Base-by-base conservation (phyloP, 2,797 vertebrate species). In the Hydrolagus colliei region DNA sequence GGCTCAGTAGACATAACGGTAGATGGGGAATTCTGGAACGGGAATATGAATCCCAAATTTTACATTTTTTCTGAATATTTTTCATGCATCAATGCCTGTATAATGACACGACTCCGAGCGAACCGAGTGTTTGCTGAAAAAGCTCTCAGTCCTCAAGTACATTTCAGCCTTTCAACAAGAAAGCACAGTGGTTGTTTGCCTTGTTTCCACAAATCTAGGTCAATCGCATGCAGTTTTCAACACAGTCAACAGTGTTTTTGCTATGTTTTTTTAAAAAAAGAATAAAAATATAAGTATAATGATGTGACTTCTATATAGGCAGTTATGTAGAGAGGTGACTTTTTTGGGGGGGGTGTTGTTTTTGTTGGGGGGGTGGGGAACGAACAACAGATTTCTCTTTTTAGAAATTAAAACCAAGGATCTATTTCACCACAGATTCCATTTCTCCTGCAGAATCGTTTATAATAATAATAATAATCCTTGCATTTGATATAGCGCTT, bases 201-300 rank as follows among this genome's bases (percentile, higher is more conserved):
- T 71, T 68, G 32, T 84, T 84, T 32, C 11, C 14, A 71, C 18
- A 52, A 12, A 84, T 84, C 32, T 84, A 84, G 79, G 79, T 84
- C 71, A 67, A 67, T 20, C 11, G 16, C 52, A 41, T 52, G 32
- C 16, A 41, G 4, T 18, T 82, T 4, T 82, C 32, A 68, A 52
- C 41, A 52, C 41, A 52, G 41, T 52, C 6, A 52, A 52, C 41
- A 52, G 6, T 52, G 27, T 27, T 27, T 27, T 27, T 27, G 41
- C 41, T 52, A 0, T 0, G 2, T 52, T 52, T 52, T 52, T 52
- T 52, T 52, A 52, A 52, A 27, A 27, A 27, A 52, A 52, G 41
- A 52, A 52, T 52, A 52, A 52, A 52, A 3, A 52, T 52, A 6
- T 3, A 52, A 52, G 6, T 6, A 52, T 52, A 52, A 27, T 27